Base-by-base conservation (phyloP, 2,113 vertebrate genomes). In the Anguilla japonica region DNA sequence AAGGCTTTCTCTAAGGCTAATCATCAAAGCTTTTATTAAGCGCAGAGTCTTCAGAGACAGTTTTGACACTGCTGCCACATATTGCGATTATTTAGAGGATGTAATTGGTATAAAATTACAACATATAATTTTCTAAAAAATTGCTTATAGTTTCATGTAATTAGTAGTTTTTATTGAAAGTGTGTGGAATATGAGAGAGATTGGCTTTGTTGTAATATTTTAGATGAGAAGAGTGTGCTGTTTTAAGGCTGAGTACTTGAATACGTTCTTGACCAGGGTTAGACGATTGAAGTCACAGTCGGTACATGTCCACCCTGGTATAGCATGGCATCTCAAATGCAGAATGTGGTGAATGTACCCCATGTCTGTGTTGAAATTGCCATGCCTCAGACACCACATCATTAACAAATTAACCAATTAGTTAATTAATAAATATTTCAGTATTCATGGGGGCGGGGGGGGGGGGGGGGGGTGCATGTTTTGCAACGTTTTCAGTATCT, bases 81-180 rank as follows among this genome's bases (percentile, higher is more conserved):
- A 87, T 79, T 92, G 90, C 89, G 20, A 89, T 93, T 92, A 91
- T 91, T 88, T 85, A 89, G 89, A 87, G 87, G 90, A 90, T 89
- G 90, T 93, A 93, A 93, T 92, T 91, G 90, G 90, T 91, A 92
- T 93, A 91, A 93, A 94, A 93, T 93, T 90, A 90, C 88, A 93
- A 87, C 88, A 86, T 91, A 89, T 89, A 89, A 89, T 92, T 90
- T 87, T 91, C 88, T 88, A 82, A 40, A 29, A 88, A 89, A 92
- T 79, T 86, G 88, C 8, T 26, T n/a, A 87, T 91, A 87, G 89
- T 83, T 82, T 56, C 75, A 89, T 92, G 88, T 91, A 86, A 86
- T 85, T 86, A 81, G 41, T 63, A 57, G 84, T 83, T 86, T 75
- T 86, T 79, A 46, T 46, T 46, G 8, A 46, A 46, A 46, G 43